Percentiles rank a stretch among this genome's conserved stretches.
Conservation (phyloP, 2,113 vertebrate species). For the Pterocles gutturalis region DNA sequence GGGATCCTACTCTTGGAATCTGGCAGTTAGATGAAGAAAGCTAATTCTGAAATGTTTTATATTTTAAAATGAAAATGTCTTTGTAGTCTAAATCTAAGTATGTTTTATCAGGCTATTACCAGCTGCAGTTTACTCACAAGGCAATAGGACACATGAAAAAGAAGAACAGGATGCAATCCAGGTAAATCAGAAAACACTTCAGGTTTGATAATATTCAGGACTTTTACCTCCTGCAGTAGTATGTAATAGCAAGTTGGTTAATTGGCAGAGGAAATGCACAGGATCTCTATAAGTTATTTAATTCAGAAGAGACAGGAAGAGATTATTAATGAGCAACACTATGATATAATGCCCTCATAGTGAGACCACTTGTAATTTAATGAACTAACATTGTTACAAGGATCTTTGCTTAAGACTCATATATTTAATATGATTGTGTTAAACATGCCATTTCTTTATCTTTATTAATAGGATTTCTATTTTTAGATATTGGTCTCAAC, state of each 20-base stretch:
- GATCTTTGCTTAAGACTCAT: conserved; percentile 19
- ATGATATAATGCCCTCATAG: background rate
- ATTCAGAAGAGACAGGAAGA: conserved; percentile 49
- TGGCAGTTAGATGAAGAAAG: background rate
- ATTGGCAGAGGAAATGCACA: conserved; percentile 44
- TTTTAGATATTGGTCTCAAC: conserved; percentile 36
- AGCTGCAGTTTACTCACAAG: background rate
- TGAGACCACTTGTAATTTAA: conserved; percentile 10
- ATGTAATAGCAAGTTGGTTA: conserved; percentile 25
- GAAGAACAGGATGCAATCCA: background rate
- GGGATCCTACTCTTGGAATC: background rate
- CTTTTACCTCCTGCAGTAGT: conserved; percentile 4
- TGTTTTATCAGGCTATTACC: background rate
- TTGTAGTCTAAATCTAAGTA: background rate
- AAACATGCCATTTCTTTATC: conserved; percentile 28
- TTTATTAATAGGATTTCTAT: conserved; percentile 53
- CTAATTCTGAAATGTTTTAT: background rate
- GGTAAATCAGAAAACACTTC: background rate
- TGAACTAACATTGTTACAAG: conserved; percentile 38
- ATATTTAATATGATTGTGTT: conserved; percentile 28
- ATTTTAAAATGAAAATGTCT: background rate
- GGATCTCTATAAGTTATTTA: conserved; percentile 33
- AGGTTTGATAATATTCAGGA: background rate
- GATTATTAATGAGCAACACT: conserved; percentile 29
- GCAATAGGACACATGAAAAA: background rate